These are phyloP conservation scores for Phainopepla nitens DNA, from an alignment of 2,113 vertebrate species.

Conservation along the genomic window DNA sequence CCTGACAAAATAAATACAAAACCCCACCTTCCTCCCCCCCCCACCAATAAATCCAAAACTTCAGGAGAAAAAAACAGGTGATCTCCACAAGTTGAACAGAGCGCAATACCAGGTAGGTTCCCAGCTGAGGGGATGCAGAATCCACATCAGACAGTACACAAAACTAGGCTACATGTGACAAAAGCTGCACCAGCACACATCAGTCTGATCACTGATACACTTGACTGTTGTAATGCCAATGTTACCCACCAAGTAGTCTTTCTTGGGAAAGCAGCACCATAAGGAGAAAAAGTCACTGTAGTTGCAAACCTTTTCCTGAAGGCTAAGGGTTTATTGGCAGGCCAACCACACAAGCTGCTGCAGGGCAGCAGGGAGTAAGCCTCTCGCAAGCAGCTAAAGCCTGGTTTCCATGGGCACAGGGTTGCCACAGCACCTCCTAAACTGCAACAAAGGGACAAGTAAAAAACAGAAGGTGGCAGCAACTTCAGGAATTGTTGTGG, in stretches of 20 bases:
- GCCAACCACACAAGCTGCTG: neutral
- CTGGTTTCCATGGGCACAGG: neutral
- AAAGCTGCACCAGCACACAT: neutral
- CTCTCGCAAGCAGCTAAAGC: neutral
- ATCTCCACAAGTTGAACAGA: neutral
- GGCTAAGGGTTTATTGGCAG: neutral
- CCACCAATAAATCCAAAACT: neutral
- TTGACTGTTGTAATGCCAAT: neutral
- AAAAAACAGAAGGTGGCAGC: neutral
- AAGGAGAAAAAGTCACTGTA: neutral
- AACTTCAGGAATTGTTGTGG: neutral
- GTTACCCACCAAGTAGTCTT: neutral
- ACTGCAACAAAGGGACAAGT: neutral
- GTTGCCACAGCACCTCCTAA: neutral
- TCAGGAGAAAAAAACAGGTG: neutral
- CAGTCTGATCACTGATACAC: neutral
- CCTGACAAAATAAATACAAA: neutral
- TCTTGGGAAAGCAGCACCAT: neutral
- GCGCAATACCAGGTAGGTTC: neutral
- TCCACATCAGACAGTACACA: neutral
- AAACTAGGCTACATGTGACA: neutral
- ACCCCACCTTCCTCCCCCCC: accelerated
- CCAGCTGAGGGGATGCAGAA: neutral
- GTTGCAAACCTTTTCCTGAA: neutral
- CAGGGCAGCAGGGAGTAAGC: neutral